These are phyloP conservation scores for Clunio marinus DNA, from an alignment of 2,888 invertebrate species.

Conservation along the genomic window DNA sequence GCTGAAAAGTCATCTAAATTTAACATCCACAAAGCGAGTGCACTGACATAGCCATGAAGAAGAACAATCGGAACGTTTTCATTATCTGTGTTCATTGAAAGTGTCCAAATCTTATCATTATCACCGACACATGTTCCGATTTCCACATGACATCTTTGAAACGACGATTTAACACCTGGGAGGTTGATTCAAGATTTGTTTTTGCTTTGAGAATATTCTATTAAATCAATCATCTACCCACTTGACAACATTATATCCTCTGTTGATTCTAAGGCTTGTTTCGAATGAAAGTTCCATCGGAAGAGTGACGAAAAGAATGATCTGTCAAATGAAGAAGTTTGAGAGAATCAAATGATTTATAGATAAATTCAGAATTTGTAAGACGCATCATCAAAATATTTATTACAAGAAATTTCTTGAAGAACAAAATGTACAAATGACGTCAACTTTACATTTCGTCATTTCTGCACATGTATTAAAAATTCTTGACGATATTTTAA, in stretches of 20 bases:
- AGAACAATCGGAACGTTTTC: slow-evolving; percentile 78
- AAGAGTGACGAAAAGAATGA: not conserved
- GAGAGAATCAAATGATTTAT: no score
- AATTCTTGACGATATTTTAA: no score
- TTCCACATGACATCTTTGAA: slow-evolving; percentile 26
- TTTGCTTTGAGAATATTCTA: not conserved
- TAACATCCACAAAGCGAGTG: slow-evolving; percentile 89
- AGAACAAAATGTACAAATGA: no score
- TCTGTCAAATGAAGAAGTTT: not conserved
- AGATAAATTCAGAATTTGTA: no score
- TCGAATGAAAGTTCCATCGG: slow-evolving; percentile 26
- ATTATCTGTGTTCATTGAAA: slow-evolving; percentile 59
- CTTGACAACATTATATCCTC: slow-evolving; percentile 22
- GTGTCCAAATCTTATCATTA: slow-evolving; percentile 64
- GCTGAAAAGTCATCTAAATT: slow-evolving; percentile 80
- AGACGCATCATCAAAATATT: no score
- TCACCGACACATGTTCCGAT: slow-evolving; percentile 57
- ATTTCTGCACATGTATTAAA: no score
- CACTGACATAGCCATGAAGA: slow-evolving; percentile 93
- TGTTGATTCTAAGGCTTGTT: slow-evolving; percentile 2
- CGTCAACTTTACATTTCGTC: no score
- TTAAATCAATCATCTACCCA: not conserved
- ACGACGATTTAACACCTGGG: slow-evolving; percentile 17
- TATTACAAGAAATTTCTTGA: no score
- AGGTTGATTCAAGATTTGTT: not conserved